Base-by-base conservation (phyloP, 1,140 invertebrate species). In the Hylaeus volcanicus region DNA sequence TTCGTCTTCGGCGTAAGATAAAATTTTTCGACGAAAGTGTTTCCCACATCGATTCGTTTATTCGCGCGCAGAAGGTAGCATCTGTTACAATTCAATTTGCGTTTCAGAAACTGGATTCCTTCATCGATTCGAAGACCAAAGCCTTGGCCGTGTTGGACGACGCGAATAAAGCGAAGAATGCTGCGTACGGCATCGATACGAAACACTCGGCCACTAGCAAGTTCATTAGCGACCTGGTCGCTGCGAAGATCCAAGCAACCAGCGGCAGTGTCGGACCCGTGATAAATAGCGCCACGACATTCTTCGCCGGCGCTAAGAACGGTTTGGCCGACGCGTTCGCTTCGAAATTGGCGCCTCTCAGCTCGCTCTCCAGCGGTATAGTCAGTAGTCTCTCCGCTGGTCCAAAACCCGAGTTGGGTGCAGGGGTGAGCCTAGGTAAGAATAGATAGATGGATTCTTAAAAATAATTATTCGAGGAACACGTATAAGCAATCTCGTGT, bases 1-100 rank as follows among this genome's bases (percentile, higher is more conserved):
- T 96, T 96, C 91, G 96, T 97, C 1, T 97, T 97, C 89, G 96
- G 96, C 90, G 96, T 97, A 95, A 96, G 95, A 56, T 39, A 14
- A 2, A 60, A 45, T 12, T 11, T 41, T 58, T n/a, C 55, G 53
- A 12, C 26, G 15, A 37, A 14, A 5, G 0, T 6, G 5, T 9
- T 48, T 12, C 1, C 14, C n/a, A n/a, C 26, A 26, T 26, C 26
- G 26, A 26, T 26, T 26, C 26, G 26, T 26, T 26, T 26, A 26
- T 26, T 56, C n/a, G 11, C 43, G 5, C 43, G 43, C 43, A 5
- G 3, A 51, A 9, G 51, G 9, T 51, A 2, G 6, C 51, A 9
- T 11, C 51, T 11, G 51, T 51, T 2, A 15, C 12, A 0, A 1
- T 2, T 3, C 5, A 1, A 14, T 56, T 58, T 80, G 43, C 39